Evolutionary conservation across 53 echinoderm and acorn worm genomes (phyloP).

Genomic region (Apostichopus leukothele): DNA sequence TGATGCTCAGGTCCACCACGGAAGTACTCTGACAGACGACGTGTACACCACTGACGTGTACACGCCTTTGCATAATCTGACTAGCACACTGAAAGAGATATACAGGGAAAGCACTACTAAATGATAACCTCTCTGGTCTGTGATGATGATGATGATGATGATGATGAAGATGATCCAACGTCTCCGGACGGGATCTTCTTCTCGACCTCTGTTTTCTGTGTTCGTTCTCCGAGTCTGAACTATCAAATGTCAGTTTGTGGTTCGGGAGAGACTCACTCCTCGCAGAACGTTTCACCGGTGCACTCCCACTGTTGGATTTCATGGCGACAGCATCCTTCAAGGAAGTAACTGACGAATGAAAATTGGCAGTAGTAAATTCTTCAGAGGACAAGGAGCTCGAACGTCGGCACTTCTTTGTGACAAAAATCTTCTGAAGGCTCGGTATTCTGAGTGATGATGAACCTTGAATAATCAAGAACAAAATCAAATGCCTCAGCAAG

Average conservation of each 20-base stretch:
- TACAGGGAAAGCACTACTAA: slow-evolving; percentile 57
- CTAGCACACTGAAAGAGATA: slow-evolving; percentile 55
- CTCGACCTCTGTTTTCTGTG: slow-evolving; percentile 16
- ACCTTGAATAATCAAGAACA: not conserved
- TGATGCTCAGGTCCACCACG: slow-evolving; percentile 83
- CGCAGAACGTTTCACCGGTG: not conserved
- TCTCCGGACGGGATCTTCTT: slow-evolving; percentile 28
- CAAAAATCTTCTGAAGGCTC: slow-evolving; percentile 42
- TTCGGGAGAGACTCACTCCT: slow-evolving; percentile 21
- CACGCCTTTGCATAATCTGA: slow-evolving; percentile 51
- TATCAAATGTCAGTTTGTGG: not conserved
- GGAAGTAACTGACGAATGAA: slow-evolving; percentile 36
- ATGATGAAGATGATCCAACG: not conserved
- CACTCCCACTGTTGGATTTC: not conserved
- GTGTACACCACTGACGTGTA: slow-evolving; percentile 39
- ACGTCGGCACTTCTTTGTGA: slow-evolving; percentile 43
- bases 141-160: not conserved
- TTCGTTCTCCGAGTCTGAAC: slow-evolving; percentile 48
- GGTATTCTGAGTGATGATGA: slow-evolving; percentile 12
- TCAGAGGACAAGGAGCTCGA: slow-evolving; percentile 54
- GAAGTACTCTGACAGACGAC: slow-evolving; percentile 49
- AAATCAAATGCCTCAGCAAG: no score
- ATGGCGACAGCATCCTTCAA: not conserved
- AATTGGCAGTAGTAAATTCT: slow-evolving; percentile 25
- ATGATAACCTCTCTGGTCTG: slow-evolving; percentile 46